Evolutionary conservation across 2,888 invertebrate species (phyloP).

Genomic region (Caenorhabditis virilis): DNA sequence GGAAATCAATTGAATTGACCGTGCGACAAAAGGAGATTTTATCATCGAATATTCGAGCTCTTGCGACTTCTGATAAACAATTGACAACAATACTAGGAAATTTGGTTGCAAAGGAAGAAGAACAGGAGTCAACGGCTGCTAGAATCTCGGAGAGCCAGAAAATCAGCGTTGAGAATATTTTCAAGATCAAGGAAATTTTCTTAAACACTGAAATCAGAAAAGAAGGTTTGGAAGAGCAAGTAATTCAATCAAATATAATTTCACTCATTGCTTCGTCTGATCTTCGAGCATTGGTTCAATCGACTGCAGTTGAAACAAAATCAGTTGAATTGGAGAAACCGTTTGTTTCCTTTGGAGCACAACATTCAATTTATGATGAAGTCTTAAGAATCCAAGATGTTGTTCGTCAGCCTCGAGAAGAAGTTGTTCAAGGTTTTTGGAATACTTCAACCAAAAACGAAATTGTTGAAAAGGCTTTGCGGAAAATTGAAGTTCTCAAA

Average conservation of each 20-base stretch:
- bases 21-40: slow-evolving; percentile 9
- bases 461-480: slow-evolving; percentile 6
- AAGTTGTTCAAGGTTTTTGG: slow-evolving; percentile 35
- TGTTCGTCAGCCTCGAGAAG: too few relatives aligned
- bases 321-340: too few relatives aligned
- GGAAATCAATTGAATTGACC: slow-evolving; percentile 16
- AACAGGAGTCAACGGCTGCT: not conserved
- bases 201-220: slow-evolving; percentile 2
- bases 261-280: slow-evolving; percentile 11
- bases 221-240: slow-evolving; percentile 1
- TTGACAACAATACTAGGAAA: not conserved
- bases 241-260: slow-evolving; percentile 10
- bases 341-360: too few relatives aligned
- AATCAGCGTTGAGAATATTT: slow-evolving; percentile 13
- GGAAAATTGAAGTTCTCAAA: slow-evolving; percentile 23
- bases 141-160: not conserved
- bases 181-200: slow-evolving; percentile 16
- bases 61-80: not conserved
- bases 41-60: not conserved
- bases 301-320: slow-evolving; percentile 8
- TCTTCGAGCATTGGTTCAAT: slow-evolving; percentile 12
- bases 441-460: slow-evolving; percentile 9
- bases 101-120: not conserved
- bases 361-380: not conserved
- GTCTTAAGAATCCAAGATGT: not conserved